Percentiles rank a stretch among this genome's conserved stretches.
Conservation (phyloP, 2,888 invertebrate genomes). For the Hyles lineata region DNA sequence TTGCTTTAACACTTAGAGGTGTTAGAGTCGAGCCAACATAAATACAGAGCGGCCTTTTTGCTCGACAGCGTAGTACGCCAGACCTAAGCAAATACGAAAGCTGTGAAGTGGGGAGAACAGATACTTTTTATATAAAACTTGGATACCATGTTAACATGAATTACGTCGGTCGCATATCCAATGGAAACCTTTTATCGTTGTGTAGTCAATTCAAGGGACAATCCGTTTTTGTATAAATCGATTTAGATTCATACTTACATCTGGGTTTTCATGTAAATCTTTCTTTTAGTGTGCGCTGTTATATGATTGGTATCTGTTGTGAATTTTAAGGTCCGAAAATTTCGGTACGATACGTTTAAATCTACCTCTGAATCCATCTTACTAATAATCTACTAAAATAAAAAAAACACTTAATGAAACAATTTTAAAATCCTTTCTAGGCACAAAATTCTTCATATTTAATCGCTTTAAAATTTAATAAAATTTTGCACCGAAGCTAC, state of each 20-base stretch:
- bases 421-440: neutral
- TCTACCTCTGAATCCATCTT: no score
- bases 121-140: slow-evolving; percentile 24
- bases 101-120: slow-evolving; percentile 43
- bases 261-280: neutral
- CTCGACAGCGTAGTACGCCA: slow-evolving; percentile 42
- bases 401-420: neutral
- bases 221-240: neutral
- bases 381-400: no score
- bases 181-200: neutral
- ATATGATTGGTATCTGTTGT: no score
- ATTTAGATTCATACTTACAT: neutral
- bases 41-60: slow-evolving; percentile 51
- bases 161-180: slow-evolving; percentile 17
- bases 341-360: no score
- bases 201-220: neutral
- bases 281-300: neutral
- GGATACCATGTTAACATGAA: slow-evolving; percentile 20
- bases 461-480: neutral
- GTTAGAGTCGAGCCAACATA: slow-evolving; percentile 52
- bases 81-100: slow-evolving; percentile 52
- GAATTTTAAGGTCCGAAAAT: no score
- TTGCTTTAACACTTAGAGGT: slow-evolving; percentile 61
- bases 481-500: neutral
- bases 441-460: neutral